phyloP scores from a whole-genome alignment of 2,888 invertebrate genomes.

The Schrankia costaestrigalis region DNA sequence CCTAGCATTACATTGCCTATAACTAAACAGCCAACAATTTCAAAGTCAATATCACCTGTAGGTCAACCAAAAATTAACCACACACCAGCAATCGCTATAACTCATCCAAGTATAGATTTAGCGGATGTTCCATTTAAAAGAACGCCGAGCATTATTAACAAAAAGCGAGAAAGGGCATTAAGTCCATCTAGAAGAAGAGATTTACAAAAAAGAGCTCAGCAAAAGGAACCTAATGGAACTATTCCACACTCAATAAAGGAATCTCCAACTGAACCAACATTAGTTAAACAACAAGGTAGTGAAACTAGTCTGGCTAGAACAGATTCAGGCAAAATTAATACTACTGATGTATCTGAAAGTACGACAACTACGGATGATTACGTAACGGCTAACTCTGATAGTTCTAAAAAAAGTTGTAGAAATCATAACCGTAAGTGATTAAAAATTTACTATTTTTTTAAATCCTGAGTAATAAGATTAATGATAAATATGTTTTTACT shows the following conservation, averaged over 20 bases:
- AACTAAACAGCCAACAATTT: conserved; percentile 71
- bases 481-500: neutral
- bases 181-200: conserved; percentile 77
- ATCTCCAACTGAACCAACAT: conserved; percentile 56
- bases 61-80: conserved; percentile 56
- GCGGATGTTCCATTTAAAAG: conserved; percentile 72
- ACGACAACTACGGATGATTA: conserved; percentile 93
- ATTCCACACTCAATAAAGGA: conserved; percentile 64
- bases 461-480: no score
- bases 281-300: conserved; percentile 60
- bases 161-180: conserved; percentile 73
- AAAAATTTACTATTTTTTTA: conserved; percentile 41
- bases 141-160: conserved; percentile 74
- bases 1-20: conserved; percentile 67
- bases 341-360: conserved; percentile 91
- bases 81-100: conserved; percentile 81
- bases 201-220: conserved; percentile 61
- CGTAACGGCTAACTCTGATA: conserved; percentile 91
- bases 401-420: conserved; percentile 82
- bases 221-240: conserved; percentile 67
- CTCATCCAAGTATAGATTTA: conserved; percentile 76
- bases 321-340: conserved; percentile 86
- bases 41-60: conserved; percentile 56
- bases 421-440: conserved; percentile 64
- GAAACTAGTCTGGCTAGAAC: conserved; percentile 82